Conservation (phyloP, 1,140 invertebrate genomes). For the Eubasilissa regina region DNA sequence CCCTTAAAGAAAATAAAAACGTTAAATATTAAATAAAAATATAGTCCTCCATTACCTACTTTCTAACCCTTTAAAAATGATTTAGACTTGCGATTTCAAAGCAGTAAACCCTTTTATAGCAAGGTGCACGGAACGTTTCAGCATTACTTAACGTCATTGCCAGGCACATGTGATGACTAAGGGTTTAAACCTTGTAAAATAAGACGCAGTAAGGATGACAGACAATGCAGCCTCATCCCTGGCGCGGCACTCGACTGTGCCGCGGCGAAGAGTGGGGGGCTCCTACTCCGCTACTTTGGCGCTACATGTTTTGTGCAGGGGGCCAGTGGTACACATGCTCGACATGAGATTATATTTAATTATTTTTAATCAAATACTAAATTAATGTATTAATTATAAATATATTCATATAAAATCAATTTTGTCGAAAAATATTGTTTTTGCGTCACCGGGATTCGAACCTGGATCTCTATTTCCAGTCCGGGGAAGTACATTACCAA, state of each 20-base stretch:
- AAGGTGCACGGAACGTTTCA: not conserved
- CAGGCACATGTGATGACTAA: slow-evolving; percentile 37
- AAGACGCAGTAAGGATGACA: slow-evolving; percentile 27
- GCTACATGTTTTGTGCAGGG: not conserved
- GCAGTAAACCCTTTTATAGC: not conserved
- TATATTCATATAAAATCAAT: too few species aligned
- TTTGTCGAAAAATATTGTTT: too few species aligned
- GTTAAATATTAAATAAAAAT: not conserved
- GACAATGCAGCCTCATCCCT: slow-evolving; percentile 34
- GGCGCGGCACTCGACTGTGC: not conserved
- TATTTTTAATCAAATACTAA: too few species aligned
- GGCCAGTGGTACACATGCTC: not conserved
- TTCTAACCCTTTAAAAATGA: too few species aligned
- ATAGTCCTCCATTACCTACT: not conserved
- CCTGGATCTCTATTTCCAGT: too few species aligned
- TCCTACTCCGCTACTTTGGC: not conserved
- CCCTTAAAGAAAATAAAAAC: not conserved
- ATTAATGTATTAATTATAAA: too few species aligned
- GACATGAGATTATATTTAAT: too few species aligned
- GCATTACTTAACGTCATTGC: slow-evolving; percentile 29
- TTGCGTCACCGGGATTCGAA: too few species aligned
- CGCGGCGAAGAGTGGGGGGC: not conserved
- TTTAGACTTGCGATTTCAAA: not conserved
- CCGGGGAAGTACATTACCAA: too few species aligned
- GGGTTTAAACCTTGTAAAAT: slow-evolving; percentile 26